A percentile compares a stretch with the other conserved stretches of the same genome.
Evolutionary conservation across 2,113 vertebrate genomes (phyloP).

Genomic region (Ondatra zibethicus): DNA sequence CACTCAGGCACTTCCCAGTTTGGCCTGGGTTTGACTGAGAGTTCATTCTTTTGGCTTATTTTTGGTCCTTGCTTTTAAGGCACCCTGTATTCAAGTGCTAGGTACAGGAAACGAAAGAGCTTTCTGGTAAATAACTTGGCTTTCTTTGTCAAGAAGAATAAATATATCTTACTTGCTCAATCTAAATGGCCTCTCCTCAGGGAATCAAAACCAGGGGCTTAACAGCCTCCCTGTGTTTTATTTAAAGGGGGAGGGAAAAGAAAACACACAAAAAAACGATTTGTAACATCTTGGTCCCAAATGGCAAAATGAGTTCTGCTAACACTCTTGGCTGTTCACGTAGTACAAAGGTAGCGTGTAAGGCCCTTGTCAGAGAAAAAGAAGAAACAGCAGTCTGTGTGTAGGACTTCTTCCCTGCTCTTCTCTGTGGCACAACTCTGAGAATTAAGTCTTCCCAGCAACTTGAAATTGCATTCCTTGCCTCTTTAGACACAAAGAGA

Average conservation of each 20-base stretch:
- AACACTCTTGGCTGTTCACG: conserved; percentile 49
- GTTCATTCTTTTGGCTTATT: conserved; percentile 73
- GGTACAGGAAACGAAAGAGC: conserved; percentile 73
- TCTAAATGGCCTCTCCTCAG: conserved; percentile 71
- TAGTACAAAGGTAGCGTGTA: conserved; percentile 29
- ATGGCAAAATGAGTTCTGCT: conserved; percentile 53
- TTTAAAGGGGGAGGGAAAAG: background rate
- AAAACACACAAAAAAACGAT: background rate
- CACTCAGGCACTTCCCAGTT: conserved; percentile 30
- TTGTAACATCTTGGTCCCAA: conserved; percentile 67
- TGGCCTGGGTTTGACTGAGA: conserved; percentile 49
- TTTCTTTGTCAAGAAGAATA: conserved; percentile 77
- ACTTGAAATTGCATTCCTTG: conserved; percentile 57
- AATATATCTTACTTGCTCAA: conserved; percentile 74
- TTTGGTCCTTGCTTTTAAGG: conserved; percentile 66
- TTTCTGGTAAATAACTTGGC: conserved; percentile 71
- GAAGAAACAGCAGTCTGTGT: conserved; percentile 12
- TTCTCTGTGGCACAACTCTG: background rate
- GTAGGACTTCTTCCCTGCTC: background rate
- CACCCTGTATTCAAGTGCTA: conserved; percentile 63
- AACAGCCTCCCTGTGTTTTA: conserved; percentile 51
- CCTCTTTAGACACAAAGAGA: conserved; percentile 61
- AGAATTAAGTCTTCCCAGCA: conserved; percentile 67
- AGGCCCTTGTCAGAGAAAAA: conserved; percentile 41
- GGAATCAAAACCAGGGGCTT: conserved; percentile 56